A percentile compares a stretch with the other conserved stretches of the same genome.
Evolutionary conservation across 2,113 vertebrate species (phyloP).

Genomic region (Speoplatyrhinus poulsoni): DNA sequence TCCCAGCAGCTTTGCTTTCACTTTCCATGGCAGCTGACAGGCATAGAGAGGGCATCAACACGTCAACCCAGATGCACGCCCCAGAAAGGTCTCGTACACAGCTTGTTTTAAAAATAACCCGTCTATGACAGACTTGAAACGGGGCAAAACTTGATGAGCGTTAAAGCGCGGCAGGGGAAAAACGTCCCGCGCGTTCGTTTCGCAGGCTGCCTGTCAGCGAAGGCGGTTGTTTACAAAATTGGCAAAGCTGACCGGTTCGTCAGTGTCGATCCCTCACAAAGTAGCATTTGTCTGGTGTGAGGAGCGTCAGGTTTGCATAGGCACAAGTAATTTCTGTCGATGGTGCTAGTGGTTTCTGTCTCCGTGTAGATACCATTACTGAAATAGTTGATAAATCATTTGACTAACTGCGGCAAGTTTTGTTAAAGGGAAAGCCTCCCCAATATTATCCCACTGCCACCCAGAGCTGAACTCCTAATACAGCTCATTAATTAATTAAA

Average conservation of each 20-base stretch:
- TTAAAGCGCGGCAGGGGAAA: conserved; percentile 27
- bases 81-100: conserved; percentile 55
- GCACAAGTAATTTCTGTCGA: not conserved
- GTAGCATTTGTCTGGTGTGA: conserved; percentile 13
- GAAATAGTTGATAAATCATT: not conserved
- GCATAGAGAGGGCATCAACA: conserved; percentile 42
- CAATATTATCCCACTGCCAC: conserved; percentile 57
- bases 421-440: conserved; percentile 31
- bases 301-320: no score
- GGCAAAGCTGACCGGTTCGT: conserved; percentile 6
- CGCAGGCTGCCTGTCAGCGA: conserved; percentile 35
- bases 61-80: conserved; percentile 41
- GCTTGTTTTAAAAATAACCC: conserved; percentile 56
- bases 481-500: conserved; percentile 77
- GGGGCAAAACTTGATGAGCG: conserved; percentile 36
- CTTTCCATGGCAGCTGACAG: conserved; percentile 57
- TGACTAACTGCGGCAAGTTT: conserved; percentile 22
- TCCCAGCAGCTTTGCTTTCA: conserved; percentile 32
- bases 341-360: conserved; percentile 5
- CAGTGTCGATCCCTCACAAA: conserved; percentile 20
- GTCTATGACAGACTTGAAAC: conserved; percentile 56
- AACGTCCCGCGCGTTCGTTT: conserved; percentile 15
- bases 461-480: conserved; percentile 60
- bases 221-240: conserved; percentile 28
- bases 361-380: not conserved